phyloP scores from a whole-genome alignment of 2,888 invertebrate species.

The Hemithea aestivaria region DNA sequence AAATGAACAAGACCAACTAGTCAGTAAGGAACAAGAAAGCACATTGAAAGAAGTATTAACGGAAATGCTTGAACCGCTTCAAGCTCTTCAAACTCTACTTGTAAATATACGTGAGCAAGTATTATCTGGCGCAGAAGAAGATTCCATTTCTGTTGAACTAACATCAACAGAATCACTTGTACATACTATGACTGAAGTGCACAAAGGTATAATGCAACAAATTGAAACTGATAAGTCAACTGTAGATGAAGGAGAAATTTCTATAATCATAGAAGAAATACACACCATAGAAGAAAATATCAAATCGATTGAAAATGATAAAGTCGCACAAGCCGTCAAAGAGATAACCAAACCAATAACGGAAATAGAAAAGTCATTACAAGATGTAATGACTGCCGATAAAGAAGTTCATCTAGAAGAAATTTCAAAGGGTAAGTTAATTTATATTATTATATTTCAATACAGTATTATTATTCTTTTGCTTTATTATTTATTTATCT shows the following conservation, averaged over 20 bases:
- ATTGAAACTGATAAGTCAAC: slow-evolving; percentile 37
- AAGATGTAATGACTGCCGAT: slow-evolving; percentile 38
- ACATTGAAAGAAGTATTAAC: slow-evolving; percentile 42
- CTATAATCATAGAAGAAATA: slow-evolving; percentile 53
- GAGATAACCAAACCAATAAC: slow-evolving; percentile 47
- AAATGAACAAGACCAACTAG: slow-evolving; percentile 30
- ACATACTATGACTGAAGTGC: slow-evolving; percentile 54
- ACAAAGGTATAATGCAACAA: slow-evolving; percentile 54
- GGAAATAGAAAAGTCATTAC: slow-evolving; percentile 49
- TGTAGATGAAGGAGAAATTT: slow-evolving; percentile 43
- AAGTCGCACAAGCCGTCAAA: slow-evolving; percentile 35
- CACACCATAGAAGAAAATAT: slow-evolving; percentile 54
- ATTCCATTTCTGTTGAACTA: slow-evolving; percentile 48
- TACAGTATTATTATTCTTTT: slow-evolving; percentile 1
- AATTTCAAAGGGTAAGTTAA: slow-evolving; percentile 49
- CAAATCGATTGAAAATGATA: slow-evolving; percentile 45
- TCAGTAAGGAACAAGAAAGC: slow-evolving; percentile 32
- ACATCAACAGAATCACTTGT: slow-evolving; percentile 56
- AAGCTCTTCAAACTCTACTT: slow-evolving; percentile 53
- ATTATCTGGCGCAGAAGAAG: slow-evolving; percentile 44
- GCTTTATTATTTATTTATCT: background rate
- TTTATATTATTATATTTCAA: slow-evolving; percentile 3
- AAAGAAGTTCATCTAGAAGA: slow-evolving; percentile 28
- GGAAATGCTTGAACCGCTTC: slow-evolving; percentile 55
- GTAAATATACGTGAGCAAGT: slow-evolving; percentile 53